Conservation (phyloP, 2,113 vertebrate genomes). For the Chelonoidis abingdonii region DNA sequence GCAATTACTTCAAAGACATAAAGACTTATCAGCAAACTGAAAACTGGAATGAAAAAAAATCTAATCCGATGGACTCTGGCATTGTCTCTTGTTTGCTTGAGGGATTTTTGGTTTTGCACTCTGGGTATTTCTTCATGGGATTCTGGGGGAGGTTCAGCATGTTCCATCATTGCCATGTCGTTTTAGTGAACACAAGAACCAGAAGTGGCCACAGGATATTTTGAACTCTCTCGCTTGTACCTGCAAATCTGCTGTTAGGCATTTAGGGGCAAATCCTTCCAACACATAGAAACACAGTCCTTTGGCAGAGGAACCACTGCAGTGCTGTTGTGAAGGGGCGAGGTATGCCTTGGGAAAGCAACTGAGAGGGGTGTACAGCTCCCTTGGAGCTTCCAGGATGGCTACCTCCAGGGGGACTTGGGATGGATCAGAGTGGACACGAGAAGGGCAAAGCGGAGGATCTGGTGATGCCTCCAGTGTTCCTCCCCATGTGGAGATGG, state of each 20-base stretch:
- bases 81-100: background rate
- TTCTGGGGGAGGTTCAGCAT: background rate
- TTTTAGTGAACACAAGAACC: background rate
- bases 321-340: background rate
- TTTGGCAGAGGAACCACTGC: background rate
- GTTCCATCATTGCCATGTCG: background rate
- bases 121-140: background rate
- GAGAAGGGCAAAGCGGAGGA: background rate
- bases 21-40: fast-evolving
- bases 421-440: background rate
- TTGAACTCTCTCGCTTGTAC: background rate
- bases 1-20: background rate
- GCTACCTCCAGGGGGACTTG: background rate
- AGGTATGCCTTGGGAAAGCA: background rate
- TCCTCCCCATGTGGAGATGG: background rate
- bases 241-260: background rate
- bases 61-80: background rate
- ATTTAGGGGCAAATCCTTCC: background rate
- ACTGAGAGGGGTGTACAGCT: background rate
- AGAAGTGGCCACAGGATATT: background rate
- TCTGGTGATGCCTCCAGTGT: background rate
- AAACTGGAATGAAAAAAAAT: background rate
- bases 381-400: fast-evolving
- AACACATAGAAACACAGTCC: background rate
- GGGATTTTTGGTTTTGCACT: background rate